Evolutionary conservation across 2,888 invertebrate species (phyloP).

Genomic region (Emmelina monodactyla): DNA sequence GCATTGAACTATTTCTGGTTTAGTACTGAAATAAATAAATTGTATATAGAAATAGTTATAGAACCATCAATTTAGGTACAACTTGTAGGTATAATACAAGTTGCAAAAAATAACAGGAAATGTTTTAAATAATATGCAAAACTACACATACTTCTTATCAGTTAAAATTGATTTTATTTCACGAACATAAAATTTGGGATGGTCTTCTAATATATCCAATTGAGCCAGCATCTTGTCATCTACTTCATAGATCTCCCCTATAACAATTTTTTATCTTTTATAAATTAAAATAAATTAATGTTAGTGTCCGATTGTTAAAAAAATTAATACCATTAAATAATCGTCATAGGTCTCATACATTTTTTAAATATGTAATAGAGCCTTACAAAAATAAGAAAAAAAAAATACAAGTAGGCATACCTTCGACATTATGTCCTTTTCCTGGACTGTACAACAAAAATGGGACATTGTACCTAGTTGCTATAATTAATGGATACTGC

Average conservation of each 20-base stretch:
- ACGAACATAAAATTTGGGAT: conserved; percentile 82
- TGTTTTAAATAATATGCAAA: too few relatives aligned
- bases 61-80: too few relatives aligned
- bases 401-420: too few relatives aligned
- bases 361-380: too few relatives aligned
- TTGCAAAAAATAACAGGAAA: too few relatives aligned
- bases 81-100: background rate
- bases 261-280: too few relatives aligned
- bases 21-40: conserved; percentile 27
- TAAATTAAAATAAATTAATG: too few relatives aligned
- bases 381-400: too few relatives aligned
- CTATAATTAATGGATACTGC: conserved; percentile 86
- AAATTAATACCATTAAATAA: too few relatives aligned
- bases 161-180: conserved; percentile 59
- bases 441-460: conserved; percentile 80
- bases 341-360: too few relatives aligned
- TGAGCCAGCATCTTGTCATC: conserved; percentile 76
- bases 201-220: conserved; percentile 83
- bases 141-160: conserved; percentile 41
- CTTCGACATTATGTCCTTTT: conserved; percentile 60
- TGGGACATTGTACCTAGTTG: conserved; percentile 89
- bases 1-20: conserved; percentile 35
- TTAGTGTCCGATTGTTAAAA: too few relatives aligned
- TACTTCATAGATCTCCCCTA: conserved; percentile 86
- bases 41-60: too few relatives aligned